phyloP scores from a whole-genome alignment of 2,888 invertebrate genomes.

The Hartigia nigra region DNA sequence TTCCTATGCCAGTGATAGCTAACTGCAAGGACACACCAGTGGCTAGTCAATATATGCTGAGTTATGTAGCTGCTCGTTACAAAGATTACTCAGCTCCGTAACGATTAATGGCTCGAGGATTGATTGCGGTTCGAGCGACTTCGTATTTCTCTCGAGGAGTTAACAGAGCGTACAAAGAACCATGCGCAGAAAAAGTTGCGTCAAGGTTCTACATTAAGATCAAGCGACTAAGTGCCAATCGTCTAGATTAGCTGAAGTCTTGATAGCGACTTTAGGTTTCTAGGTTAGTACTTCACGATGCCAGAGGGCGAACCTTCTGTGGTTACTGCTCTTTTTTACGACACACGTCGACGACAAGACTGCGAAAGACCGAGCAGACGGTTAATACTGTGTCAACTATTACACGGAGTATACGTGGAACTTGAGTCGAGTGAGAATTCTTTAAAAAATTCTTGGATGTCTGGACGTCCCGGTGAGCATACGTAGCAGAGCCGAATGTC shows the following conservation, averaged over 20 bases:
- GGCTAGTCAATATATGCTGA: not conserved
- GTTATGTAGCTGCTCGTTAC: not conserved
- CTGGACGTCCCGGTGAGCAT: not conserved
- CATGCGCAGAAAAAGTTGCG: not conserved
- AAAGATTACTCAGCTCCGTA: not conserved
- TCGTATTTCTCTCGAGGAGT: not conserved
- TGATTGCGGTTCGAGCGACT: not conserved
- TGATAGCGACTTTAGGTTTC: not conserved
- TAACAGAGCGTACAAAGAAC: not conserved
- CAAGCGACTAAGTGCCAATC: not conserved
- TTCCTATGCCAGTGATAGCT: not conserved
- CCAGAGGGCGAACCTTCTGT: not conserved
- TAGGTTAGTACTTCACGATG: not conserved
- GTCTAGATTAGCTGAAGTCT: not conserved
- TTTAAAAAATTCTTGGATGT: not conserved
- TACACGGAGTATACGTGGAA: not conserved
- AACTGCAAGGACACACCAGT: not conserved
- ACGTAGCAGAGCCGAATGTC: not conserved
- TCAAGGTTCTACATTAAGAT: not conserved
- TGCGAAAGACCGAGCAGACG: slow-evolving; percentile 4
- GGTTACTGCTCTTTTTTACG: slow-evolving; percentile 6
- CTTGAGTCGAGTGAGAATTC: not conserved
- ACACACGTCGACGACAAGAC: slow-evolving; percentile 5
- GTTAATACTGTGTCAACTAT: not conserved
- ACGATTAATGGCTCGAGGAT: not conserved